Base-by-base conservation (phyloP, 2,797 vertebrate genomes). In the Dallia pectoralis region DNA sequence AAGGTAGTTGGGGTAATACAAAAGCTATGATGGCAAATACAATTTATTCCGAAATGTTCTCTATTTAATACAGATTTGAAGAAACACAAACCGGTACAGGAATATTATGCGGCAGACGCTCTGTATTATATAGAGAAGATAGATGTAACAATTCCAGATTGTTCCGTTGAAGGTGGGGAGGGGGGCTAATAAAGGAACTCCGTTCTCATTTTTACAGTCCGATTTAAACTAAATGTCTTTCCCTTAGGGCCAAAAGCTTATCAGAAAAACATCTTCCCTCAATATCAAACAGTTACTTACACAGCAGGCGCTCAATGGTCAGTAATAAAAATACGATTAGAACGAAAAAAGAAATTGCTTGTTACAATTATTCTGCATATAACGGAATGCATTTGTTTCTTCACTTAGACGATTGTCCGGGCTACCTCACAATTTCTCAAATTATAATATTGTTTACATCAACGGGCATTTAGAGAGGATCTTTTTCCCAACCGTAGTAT, bases 351-450 rank as follows among this genome's bases (percentile, higher is more conserved):
- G n/a, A 9, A 72, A 44, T 30, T 22, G 30, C 30, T 36, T 36
- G 15, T 51, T 22, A 22, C n/a, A 32, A 36, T 70, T 44, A 56
- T 29, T 32, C 32, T 36, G 51, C n/a, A 70, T 40, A 70, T 65
- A 63, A 5, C 53, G 61, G 53, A 67, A 67, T 61, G 47, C 36
- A 27, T 29, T 66, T 73, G n/a, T 75, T 75, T 70, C 71, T 87
- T 77, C 70, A 84, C 71, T 70, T 87, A 82, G 79, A 83, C 85
- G 85, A 87, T 86, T 75, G 86, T 91, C 88, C 89, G 79, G 85
- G 82, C 83, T 82, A 79, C 82, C 77, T 65, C 77, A 85, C 79
- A 81, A 74, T 84, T 86, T 69, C 6, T 69, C 65, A 44, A 25
- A 59, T 27, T 18, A 33, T 9, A 64, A 19, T 9, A 64, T 64